Conservation (phyloP, 2,113 vertebrate species). For the Aspidoscelis tigris region DNA sequence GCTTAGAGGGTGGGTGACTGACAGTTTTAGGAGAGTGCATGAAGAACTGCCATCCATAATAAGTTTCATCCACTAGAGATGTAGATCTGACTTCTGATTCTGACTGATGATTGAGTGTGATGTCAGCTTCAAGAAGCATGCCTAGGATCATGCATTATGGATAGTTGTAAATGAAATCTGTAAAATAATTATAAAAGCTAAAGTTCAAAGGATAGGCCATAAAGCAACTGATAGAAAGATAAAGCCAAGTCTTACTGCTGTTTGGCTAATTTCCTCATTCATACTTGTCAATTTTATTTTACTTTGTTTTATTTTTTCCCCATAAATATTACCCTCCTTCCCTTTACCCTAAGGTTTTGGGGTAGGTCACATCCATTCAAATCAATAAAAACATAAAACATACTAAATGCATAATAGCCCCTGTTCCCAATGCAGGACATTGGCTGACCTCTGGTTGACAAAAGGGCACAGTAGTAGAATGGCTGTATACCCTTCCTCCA, state of each 20-base stretch:
- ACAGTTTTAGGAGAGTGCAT: slow-evolving; percentile 28
- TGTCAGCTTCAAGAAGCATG: slow-evolving; percentile 22
- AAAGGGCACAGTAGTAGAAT: no score
- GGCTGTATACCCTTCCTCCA: no score
- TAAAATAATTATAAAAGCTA: slow-evolving; percentile 13
- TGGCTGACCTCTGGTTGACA: no score
- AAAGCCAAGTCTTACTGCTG: slow-evolving; percentile 6
- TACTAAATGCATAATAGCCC: no score
- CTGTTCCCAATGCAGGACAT: no score
- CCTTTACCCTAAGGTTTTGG: no score
- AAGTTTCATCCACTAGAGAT: slow-evolving; percentile 22
- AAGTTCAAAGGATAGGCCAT: not conserved
- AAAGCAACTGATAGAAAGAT: not conserved
- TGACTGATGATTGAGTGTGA: slow-evolving; percentile 36
- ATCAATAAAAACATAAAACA: no score
- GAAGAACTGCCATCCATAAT: slow-evolving; percentile 29
- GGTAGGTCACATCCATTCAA: no score
- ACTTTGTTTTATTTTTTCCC: no score
- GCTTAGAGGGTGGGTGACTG: slow-evolving; percentile 2
- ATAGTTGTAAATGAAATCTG: slow-evolving; percentile 24
- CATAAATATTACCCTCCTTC: no score
- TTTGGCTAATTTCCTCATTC: not conserved
- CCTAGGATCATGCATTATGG: slow-evolving; percentile 1
- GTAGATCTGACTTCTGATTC: slow-evolving; percentile 43
- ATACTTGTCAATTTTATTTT: not conserved